Base-by-base conservation (phyloP, 30 jellyfish, hydroid and myxozoan genomes). In the Chrysaora quinquecirrha region DNA sequence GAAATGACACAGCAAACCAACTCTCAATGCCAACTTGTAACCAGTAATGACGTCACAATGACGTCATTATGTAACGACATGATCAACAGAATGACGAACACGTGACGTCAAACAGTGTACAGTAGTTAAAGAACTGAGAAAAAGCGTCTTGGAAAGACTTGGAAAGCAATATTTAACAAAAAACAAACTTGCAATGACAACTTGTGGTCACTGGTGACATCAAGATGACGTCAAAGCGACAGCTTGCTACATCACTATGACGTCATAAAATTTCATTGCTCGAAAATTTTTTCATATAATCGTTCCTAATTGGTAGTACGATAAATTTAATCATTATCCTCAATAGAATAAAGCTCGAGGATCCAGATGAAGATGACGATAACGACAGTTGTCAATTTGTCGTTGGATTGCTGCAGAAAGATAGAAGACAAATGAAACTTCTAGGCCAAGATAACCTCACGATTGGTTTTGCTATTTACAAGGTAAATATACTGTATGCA, bases 381-480 rank as follows among this genome's bases (percentile, higher is more conserved):
- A 1, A 60, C 0, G 88, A 84, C 33, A 73, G 63, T 25, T 84
- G 88, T 64, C 85, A 71, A 27, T 38, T 84, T 27, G 95, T 84
- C 63, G 89, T 84, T 50, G 87, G 88, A 1, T 31, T 84, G 84
- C 60, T 84, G 70, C 95, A 84, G 52, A 84, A 74, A 24, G 95
- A 49, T 56, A 30, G 95, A 49, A 38, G 95, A 35, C 73, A 75
- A 34, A 54, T 84, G 46, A 64, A 64, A 31, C 84, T 65, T 30
- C 61, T 84, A 23, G 95, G 95, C 24, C 47, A 69, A 30, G 88
- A 84, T 33, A 84, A 84, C 43, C 73, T 84, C 11, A 84, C 95
- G 7, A 73, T 84, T 47, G 95, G 95, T 12, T 84, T 84, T 84
- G 87, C 95, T n/a, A 84, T 84, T 25, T 84, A 84, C 79, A 75